Base-by-base conservation (phyloP, 30 jellyfish, hydroid and myxozoan species). In the Cassiopea andromeda region DNA sequence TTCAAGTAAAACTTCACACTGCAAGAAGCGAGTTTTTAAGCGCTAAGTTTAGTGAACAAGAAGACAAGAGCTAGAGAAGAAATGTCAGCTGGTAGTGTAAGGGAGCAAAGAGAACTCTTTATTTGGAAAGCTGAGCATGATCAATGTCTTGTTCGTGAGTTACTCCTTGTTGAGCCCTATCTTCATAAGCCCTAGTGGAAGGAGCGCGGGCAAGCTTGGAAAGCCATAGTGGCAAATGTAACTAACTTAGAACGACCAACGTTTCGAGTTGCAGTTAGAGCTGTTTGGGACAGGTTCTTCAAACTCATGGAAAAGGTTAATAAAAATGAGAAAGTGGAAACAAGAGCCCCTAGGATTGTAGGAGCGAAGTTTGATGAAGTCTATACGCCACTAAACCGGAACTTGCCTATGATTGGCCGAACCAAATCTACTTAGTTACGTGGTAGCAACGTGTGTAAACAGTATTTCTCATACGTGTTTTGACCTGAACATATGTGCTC, bases 191-290 rank as follows among this genome's bases (percentile, higher is more conserved):
- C 87, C 19, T 80, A 60, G 60, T 69, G 94, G 4, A 77, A 59
- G 87, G 97, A 91, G 91, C 64, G 93, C 17, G 97, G 93, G 73
- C 88, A 67, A 46, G 93, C 91, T 69, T 91, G 93, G 97, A 77
- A 72, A 69, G 3, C 19, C 43, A 67, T 91, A 45, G 82, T 45
- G 54, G 91, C 69, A 69, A 91, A 74, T 72, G 57, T 91, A 16
- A 91, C 83, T 78, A 13, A 16, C 47, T 46, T 77, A 85, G 94
- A 69, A 57, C 60, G 48, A 27, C 94, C 91, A 75, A 68, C n/a
- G 46, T 91, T 91, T 57, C 46, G 70, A 48, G 97, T 91, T 49
- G 87, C 87, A 48, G 61, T 18, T 46, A 76, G 94, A 78, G 89
- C 94, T 60, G 97, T 83, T 64, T 48, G 91, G 73, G 94, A 83